Percentiles rank a stretch among this genome's conserved stretches.
phyloP scores from a whole-genome alignment of 2,797 vertebrate genomes.

The Danio tinwini region DNA sequence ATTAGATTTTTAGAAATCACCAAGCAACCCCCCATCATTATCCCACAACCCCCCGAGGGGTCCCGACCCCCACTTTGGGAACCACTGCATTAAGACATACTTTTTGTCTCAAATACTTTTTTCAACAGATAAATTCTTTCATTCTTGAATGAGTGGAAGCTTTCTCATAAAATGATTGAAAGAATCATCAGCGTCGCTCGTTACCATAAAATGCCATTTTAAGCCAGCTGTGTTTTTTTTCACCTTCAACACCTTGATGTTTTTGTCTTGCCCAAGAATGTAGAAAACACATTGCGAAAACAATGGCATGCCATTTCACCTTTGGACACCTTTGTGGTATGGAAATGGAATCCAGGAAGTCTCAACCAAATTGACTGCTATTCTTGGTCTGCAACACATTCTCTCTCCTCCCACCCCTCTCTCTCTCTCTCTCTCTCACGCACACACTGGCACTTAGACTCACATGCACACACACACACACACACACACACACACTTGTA shows the following conservation, averaged over 20 bases:
- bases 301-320: conserved; percentile 23
- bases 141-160: background rate
- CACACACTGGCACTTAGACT: background rate
- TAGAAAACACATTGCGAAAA: background rate
- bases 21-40: too few relatives aligned
- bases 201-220: background rate
- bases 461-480: background rate
- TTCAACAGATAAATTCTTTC: too few relatives aligned
- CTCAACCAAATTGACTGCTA: conserved; percentile 19
- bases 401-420: background rate
- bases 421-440: background rate
- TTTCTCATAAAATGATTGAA: background rate
- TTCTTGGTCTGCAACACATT: conserved; percentile 2
- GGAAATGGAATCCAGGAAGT: conserved; percentile 30
- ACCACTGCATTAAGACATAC: too few relatives aligned
- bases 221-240: background rate
- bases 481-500: background rate
- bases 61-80: too few relatives aligned
- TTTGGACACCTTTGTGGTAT: background rate
- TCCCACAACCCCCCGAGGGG: too few relatives aligned
- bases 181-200: background rate
- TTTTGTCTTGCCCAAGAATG: conserved; percentile 7
- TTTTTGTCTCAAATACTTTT: too few relatives aligned
- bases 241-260: background rate
- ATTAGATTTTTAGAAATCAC: too few relatives aligned